phyloP scores from a whole-genome alignment of 2,113 vertebrate species.

The Tricholaema leucomelas region DNA sequence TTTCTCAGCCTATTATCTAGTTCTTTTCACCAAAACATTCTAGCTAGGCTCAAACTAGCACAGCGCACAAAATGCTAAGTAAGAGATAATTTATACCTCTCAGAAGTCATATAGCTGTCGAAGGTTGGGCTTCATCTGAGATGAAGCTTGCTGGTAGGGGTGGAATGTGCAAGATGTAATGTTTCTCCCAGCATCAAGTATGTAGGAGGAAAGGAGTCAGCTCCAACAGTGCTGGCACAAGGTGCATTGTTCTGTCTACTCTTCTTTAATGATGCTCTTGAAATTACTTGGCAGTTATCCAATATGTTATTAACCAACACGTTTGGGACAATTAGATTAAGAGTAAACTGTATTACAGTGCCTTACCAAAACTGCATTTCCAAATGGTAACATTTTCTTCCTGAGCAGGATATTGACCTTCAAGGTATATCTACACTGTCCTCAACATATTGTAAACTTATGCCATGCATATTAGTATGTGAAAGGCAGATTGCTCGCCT shows the following conservation, averaged over 20 bases:
- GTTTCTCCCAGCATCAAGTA: not conserved
- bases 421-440: not conserved
- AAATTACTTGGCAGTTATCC: conserved; percentile 27
- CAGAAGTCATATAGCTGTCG: not conserved
- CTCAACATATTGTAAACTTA: not conserved
- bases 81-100: not conserved
- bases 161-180: not conserved
- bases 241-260: not conserved
- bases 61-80: not conserved
- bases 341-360: not conserved
- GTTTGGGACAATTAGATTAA: not conserved
- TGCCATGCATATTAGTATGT: conserved; percentile 18
- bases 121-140: not conserved
- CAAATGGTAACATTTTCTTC: not conserved
- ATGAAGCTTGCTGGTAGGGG: not conserved
- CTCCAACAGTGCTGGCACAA: not conserved
- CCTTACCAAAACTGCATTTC: not conserved
- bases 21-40: too few species aligned
- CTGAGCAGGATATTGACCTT: not conserved
- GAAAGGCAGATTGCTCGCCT: conserved; percentile 6
- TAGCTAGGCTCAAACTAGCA: too few species aligned
- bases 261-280: conserved; percentile 18
- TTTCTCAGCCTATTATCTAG: too few species aligned
- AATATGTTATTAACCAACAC: not conserved
- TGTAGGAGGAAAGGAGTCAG: conserved; percentile 4